These are phyloP conservation scores for Lepidurus couesii DNA, from an alignment of 1,140 invertebrate species.

Conservation along the genomic window DNA sequence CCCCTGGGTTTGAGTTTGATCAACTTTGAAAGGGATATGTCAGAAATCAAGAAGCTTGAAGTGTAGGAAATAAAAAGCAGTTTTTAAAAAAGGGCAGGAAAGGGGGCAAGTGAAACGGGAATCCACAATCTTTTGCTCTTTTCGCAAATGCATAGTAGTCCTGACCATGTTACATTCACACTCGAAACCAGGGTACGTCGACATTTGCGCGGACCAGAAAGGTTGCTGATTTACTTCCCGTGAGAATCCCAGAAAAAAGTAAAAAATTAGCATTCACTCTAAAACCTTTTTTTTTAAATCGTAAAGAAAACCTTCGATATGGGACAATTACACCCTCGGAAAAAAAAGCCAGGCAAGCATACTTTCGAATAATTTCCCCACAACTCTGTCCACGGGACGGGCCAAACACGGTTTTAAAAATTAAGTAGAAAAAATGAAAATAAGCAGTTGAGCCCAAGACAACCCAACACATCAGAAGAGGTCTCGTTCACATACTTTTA, in stretches of 20 bases:
- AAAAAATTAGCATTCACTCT: no score
- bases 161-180: slow-evolving; percentile 4
- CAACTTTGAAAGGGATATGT: not conserved
- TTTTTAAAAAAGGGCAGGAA: not conserved
- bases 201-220: slow-evolving; percentile 1
- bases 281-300: not conserved
- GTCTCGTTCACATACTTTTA: not conserved
- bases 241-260: not conserved
- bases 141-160: slow-evolving; percentile 22
- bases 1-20: not conserved
- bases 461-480: not conserved
- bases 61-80: not conserved
- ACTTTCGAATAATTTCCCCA: not conserved
- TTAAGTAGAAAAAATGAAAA: not conserved
- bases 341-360: not conserved
- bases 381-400: not conserved
- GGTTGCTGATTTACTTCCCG: not conserved
- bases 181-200: not conserved
- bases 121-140: slow-evolving; percentile 1
- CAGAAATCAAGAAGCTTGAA: not conserved
- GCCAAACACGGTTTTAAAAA: slow-evolving; percentile 10
- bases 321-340: not conserved
- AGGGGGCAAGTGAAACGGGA: not conserved
- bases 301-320: not conserved
- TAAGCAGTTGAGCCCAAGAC: not conserved